Conservation (phyloP, 64 coral and sea anemone genomes). For the Cladopsammia gracilis region DNA sequence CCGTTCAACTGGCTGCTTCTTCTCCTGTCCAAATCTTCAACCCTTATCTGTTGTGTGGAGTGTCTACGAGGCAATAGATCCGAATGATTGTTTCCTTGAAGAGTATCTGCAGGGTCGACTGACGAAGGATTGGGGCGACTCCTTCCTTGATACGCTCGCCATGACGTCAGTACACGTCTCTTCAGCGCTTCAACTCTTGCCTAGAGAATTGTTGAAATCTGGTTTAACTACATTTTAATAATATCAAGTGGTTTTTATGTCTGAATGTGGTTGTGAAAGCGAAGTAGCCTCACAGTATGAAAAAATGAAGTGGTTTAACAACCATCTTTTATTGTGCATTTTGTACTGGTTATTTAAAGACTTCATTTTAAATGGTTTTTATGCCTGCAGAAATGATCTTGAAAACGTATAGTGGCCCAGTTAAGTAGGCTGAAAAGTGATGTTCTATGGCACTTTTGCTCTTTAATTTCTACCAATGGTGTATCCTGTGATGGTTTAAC, state of each 20-base stretch:
- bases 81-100: background rate
- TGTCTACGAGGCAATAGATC: background rate
- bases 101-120: background rate
- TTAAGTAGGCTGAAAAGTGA: no score
- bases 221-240: background rate
- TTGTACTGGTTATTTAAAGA: no score
- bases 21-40: background rate
- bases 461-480: no score
- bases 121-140: background rate
- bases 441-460: no score
- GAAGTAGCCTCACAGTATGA: no score
- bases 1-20: constrained; percentile 1
- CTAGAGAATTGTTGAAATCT: background rate
- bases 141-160: constrained; percentile 10
- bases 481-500: no score
- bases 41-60: background rate
- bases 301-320: no score
- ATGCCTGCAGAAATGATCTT: no score
- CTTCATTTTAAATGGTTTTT: no score
- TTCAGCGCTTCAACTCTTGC: constrained; percentile 31
- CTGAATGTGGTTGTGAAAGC: no score
- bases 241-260: background rate
- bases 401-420: no score
- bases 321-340: no score
- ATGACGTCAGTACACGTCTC: constrained; percentile 4